Evolutionary conservation across 2,888 invertebrate species (phyloP).

Genomic region (Erebia aethiops): DNA sequence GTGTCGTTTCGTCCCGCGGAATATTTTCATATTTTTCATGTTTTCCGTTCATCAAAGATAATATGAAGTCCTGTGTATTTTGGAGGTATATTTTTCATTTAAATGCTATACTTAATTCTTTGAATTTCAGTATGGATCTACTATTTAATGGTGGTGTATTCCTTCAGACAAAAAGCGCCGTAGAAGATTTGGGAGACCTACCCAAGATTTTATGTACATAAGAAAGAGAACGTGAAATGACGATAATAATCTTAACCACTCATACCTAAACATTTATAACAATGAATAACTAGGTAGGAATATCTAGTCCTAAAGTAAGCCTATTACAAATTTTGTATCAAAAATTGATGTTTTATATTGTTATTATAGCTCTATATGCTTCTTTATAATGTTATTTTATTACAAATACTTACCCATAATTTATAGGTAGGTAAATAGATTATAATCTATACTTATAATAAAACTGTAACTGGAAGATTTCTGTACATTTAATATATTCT

Average conservation of each 20-base stretch:
- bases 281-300: no score
- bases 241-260: not conserved
- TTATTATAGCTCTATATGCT: not conserved
- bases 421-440: no score
- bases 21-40: conserved; percentile 20
- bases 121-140: conserved; percentile 66
- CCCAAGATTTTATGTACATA: conserved; percentile 15
- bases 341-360: not conserved
- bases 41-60: conserved; percentile 20
- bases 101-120: conserved; percentile 32
- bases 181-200: conserved; percentile 26
- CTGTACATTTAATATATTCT: no score
- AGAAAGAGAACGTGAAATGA: conserved; percentile 22
- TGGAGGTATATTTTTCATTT: conserved; percentile 27
- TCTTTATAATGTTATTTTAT: not conserved
- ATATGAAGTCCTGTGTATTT: conserved; percentile 26
- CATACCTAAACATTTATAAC: no score
- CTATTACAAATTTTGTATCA: not conserved
- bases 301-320: not conserved
- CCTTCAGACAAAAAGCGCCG: conserved; percentile 52
- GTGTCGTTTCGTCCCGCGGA: conserved; percentile 16
- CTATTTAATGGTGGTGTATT: conserved; percentile 64
- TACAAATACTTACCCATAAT: not conserved
- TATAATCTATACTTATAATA: no score
- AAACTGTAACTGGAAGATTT: no score